Base-by-base conservation (phyloP, 2,797 vertebrate genomes). In the Syngnathus acus region DNA sequence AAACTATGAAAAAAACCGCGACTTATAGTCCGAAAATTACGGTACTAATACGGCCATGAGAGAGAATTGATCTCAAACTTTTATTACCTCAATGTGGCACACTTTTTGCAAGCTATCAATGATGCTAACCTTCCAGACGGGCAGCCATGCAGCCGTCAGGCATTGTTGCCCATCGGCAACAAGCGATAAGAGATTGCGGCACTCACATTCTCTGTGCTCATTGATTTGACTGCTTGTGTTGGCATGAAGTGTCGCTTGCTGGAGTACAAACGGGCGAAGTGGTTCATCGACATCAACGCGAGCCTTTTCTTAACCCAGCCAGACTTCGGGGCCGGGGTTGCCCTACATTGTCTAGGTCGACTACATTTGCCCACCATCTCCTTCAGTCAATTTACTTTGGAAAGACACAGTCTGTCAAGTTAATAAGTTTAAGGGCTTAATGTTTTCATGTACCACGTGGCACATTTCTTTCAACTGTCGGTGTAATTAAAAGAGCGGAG, bases 211-310 rank as follows among this genome's bases (percentile, higher is more conserved):
- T 63, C n/a, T 16, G 42, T 65, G 78, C 67, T 81, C 83, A 86
- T 84, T 58, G 80, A 71, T 72, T 79, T 85, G 84, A 87, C 84
- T 82, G 73, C 62, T 67, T 71, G 57, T 64, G 68, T 68, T 72
- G 68, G 68, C 62, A 55, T 70, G 69, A 68, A 68, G 67, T 19
- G 65, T 76, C 39, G 16, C 68, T 69, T 19, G 3, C 64, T 61
- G 61, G 63, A 67, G 78, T 70, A 40, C 42, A 72, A 77, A 71
- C 62, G 68, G 72, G 71, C 38, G 16, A 86, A 79, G 62, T 81
- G 72, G 78, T 82, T 85, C 79, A 82, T 66, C 21, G n/a, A 74
- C 55, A 76, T 74, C 73, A 79, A 74, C 66, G 62, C 37, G 26
- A 71, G 57, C 48, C 0, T 61, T 74, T 73, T 9, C 67, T 62